Evolutionary conservation across 2,888 invertebrate species (phyloP).

Genomic region (Eumerus sabulonum): DNA sequence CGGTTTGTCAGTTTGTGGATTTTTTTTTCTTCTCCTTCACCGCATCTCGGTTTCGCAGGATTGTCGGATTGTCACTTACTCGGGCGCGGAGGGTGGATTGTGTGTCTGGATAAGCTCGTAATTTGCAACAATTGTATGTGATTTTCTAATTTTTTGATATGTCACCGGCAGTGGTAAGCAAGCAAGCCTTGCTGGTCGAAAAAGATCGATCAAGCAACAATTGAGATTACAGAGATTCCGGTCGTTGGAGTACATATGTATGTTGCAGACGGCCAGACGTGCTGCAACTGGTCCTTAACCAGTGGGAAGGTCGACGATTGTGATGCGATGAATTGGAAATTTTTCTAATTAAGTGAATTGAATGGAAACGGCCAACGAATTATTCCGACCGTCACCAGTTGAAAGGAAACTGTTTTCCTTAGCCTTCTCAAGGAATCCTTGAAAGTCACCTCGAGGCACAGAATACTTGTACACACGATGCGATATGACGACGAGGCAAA

Average conservation of each 20-base stretch:
- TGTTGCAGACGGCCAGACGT: slow-evolving; percentile 31
- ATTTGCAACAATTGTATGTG: slow-evolving; percentile 48
- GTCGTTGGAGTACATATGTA: slow-evolving; percentile 39
- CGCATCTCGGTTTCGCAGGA: too few relatives aligned
- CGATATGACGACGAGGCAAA: too few relatives aligned
- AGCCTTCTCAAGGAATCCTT: too few relatives aligned
- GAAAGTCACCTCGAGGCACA: too few relatives aligned
- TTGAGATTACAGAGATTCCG: slow-evolving; percentile 50
- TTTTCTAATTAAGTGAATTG: too few relatives aligned
- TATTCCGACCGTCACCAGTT: too few relatives aligned
- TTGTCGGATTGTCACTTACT: slow-evolving; percentile 53
- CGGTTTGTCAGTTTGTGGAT: slow-evolving; percentile 37
- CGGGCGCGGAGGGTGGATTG: slow-evolving; percentile 9
- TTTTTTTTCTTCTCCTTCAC: too few relatives aligned
- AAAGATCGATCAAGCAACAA: slow-evolving; percentile 61
- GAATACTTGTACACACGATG: too few relatives aligned
- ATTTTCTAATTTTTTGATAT: slow-evolving; percentile 63
- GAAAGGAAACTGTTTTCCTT: too few relatives aligned
- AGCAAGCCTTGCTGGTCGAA: slow-evolving; percentile 12
- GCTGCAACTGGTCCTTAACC: not conserved
- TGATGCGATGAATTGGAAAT: too few relatives aligned
- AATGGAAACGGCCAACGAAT: too few relatives aligned
- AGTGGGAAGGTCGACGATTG: too few relatives aligned
- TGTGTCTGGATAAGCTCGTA: not conserved
- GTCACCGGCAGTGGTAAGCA: slow-evolving; percentile 58